Evolutionary conservation across 2,888 invertebrate species (phyloP).

Genomic region (Nasonovia ribisnigri): DNA sequence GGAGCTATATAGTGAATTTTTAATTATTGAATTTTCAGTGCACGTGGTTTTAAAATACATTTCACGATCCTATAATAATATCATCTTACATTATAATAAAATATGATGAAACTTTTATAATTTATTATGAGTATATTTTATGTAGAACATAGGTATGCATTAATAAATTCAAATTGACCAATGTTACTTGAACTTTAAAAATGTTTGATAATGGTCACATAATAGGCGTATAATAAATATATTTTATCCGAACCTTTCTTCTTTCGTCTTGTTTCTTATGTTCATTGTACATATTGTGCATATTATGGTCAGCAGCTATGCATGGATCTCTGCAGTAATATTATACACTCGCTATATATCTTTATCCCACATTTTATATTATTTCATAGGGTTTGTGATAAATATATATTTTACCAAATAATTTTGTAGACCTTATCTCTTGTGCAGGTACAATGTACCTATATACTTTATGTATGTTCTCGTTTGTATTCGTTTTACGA

Average conservation of each 20-base stretch:
- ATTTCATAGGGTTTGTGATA: slow-evolving; percentile 1
- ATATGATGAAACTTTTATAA: not conserved
- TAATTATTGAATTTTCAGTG: slow-evolving; percentile 9
- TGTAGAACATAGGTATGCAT: not conserved
- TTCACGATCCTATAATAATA: not conserved
- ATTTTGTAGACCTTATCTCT: not conserved
- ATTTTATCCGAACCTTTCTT: slow-evolving; percentile 9
- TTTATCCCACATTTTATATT: not conserved
- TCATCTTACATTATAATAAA: not conserved
- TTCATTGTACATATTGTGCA: not conserved
- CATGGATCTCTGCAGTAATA: not conserved
- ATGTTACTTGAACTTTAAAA: not conserved
- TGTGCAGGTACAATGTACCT: not conserved
- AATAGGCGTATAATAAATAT: slow-evolving; percentile 13
- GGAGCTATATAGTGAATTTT: not conserved
- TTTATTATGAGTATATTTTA: not conserved
- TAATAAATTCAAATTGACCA: not conserved
- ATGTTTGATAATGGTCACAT: not conserved
- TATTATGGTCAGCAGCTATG: not conserved
- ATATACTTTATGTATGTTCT: not conserved
- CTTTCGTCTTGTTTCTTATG: not conserved
- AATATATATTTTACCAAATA: not conserved
- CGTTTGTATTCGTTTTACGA: not conserved
- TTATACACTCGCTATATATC: not conserved
- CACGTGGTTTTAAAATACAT: not conserved